These are phyloP conservation scores for Labrus mixtus DNA, from an alignment of 2,113 vertebrate species.

Conservation along the genomic window DNA sequence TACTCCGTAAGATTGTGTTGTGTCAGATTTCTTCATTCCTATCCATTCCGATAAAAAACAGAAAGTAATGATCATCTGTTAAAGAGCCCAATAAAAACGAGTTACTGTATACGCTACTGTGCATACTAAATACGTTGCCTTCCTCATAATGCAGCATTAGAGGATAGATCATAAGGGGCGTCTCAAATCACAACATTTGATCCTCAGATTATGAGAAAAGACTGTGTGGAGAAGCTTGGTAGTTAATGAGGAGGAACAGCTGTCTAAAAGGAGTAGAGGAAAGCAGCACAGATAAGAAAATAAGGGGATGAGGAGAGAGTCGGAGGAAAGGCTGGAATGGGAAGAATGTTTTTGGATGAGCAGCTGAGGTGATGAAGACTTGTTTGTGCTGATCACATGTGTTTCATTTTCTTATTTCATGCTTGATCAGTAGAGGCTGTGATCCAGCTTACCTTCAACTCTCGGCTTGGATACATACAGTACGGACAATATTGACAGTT, in stretches of 20 bases:
- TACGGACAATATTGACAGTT: too few relatives aligned
- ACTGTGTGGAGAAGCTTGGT: background rate
- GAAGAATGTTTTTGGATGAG: background rate
- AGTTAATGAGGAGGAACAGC: conserved; percentile 8
- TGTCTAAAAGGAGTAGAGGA: conserved; percentile 8
- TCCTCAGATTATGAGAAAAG: conserved; percentile 3
- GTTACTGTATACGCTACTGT: background rate
- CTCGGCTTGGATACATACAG: background rate
- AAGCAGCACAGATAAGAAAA: background rate
- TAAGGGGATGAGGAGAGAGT: background rate
- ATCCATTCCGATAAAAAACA: background rate
- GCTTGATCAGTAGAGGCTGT: background rate
- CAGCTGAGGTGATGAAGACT: background rate
- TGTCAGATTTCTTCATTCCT: background rate
- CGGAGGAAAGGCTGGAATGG: too few relatives aligned
- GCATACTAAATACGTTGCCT: background rate
- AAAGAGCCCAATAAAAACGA: background rate
- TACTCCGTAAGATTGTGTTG: background rate
- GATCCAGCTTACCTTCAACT: background rate
- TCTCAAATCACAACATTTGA: conserved; percentile 23
- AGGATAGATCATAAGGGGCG: background rate
- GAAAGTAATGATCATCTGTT: background rate
- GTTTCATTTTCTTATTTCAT: background rate
- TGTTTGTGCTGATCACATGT: background rate
- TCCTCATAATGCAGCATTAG: background rate